These are phyloP conservation scores for Perdita meconis DNA, from an alignment of 2,888 invertebrate genomes.

Conservation along the genomic window DNA sequence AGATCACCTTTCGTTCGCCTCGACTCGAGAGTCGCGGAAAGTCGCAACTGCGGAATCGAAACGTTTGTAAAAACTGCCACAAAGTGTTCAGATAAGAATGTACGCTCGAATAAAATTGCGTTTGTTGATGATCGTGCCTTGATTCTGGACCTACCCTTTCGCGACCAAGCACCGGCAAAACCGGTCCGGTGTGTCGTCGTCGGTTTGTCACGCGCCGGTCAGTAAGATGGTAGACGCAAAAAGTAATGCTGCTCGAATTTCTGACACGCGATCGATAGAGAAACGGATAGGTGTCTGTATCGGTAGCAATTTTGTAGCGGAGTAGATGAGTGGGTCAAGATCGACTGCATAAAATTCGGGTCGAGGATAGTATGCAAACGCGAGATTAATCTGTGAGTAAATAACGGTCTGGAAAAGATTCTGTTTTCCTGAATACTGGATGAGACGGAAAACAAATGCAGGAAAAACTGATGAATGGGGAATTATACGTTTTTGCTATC, in stretches of 20 bases:
- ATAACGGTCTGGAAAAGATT: neutral
- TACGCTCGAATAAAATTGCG: slow-evolving; percentile 1
- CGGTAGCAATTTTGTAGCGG: slow-evolving; percentile 22
- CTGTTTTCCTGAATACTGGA: neutral
- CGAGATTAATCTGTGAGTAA: neutral
- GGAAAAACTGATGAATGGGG: neutral
- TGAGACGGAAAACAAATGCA: neutral
- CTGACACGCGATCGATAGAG: slow-evolving; percentile 12
- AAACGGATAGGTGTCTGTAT: slow-evolving; percentile 40
- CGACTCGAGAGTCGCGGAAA: neutral
- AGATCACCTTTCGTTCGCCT: neutral
- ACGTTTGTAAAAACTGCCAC: slow-evolving; percentile 13
- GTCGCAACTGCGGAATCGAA: neutral
- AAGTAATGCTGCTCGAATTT: neutral
- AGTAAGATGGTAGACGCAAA: neutral
- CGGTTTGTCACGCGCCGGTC: neutral
- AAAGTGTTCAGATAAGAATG: slow-evolving; percentile 3
- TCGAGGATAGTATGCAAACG: slow-evolving; percentile 50
- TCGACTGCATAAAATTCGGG: slow-evolving; percentile 42
- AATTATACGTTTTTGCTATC: neutral
- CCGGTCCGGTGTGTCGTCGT: no score
- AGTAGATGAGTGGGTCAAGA: slow-evolving; percentile 18
- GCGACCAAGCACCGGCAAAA: neutral
- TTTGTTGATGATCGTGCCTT: neutral
- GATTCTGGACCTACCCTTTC: neutral